Conservation (phyloP, 1,140 invertebrate genomes). For the Vanessa tameamea region DNA sequence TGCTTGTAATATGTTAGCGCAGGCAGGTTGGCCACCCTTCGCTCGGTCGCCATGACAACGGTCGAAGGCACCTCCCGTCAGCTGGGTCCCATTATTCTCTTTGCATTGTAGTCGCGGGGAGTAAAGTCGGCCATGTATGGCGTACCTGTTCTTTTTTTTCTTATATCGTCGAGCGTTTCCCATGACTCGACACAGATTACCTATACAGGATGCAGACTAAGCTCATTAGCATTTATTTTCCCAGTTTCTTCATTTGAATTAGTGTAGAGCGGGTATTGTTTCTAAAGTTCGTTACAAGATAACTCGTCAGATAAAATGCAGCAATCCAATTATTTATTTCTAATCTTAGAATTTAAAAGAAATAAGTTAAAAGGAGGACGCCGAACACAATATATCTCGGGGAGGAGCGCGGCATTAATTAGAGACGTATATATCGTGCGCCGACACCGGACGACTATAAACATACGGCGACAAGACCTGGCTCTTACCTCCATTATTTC, state of each 20-base stretch:
- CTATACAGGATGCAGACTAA: conserved; percentile 10
- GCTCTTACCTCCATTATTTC: conserved; percentile 73
- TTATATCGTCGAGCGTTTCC: conserved; percentile 11
- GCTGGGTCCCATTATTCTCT: conserved; percentile 76
- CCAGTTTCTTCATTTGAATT: conserved; percentile 4
- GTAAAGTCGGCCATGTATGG: conserved; percentile 39
- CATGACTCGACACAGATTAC: conserved; percentile 14
- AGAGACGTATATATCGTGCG: conserved; percentile 63
- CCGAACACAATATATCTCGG: conserved; percentile 59
- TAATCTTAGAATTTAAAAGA: conserved; percentile 55
- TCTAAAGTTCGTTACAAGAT: conserved; percentile 9
- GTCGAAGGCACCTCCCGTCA: conserved; percentile 76
- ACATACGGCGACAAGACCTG: conserved; percentile 68
- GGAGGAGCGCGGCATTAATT: conserved; percentile 69
- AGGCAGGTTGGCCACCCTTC: conserved; percentile 77
- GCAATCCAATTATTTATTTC: conserved; percentile 42
- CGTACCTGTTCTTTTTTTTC: conserved; percentile 38
- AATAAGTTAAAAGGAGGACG: conserved; percentile 49
- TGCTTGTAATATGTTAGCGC: conserved; percentile 63
- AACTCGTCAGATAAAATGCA: conserved; percentile 27
- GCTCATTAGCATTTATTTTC: conserved; percentile 8
- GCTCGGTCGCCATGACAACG: conserved; percentile 72
- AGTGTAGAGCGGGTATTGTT: background rate
- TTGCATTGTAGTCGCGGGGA: conserved; percentile 65
- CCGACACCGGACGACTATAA: conserved; percentile 67